These are phyloP conservation scores for Temnothorax nylanderi DNA, from an alignment of 1,140 invertebrate genomes.

Conservation along the genomic window DNA sequence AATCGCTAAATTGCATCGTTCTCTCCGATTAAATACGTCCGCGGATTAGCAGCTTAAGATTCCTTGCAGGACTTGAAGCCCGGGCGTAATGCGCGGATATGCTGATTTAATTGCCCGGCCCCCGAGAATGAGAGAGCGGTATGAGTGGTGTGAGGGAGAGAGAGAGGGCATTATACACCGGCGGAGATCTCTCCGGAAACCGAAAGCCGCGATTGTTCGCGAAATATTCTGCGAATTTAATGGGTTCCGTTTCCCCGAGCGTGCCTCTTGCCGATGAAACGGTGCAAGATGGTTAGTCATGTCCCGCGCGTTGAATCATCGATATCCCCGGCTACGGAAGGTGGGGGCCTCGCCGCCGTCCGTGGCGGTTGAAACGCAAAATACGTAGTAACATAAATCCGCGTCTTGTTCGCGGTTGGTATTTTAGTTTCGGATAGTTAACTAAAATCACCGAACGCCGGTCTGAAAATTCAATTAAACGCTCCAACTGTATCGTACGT, in stretches of 20 bases:
- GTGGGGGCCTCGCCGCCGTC: too few relatives aligned
- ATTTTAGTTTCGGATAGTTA: slow-evolving; percentile 45
- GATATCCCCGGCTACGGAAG: background rate
- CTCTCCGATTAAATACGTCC: slow-evolving; percentile 33
- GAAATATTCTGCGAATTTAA: slow-evolving; percentile 56
- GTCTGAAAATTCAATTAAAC: slow-evolving; percentile 53
- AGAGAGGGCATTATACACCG: too few relatives aligned
- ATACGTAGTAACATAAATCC: slow-evolving; percentile 17
- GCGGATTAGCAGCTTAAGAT: slow-evolving; percentile 46
- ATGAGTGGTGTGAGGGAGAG: background rate
- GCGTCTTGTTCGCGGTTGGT: slow-evolving; percentile 38
- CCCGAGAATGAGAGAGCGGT: background rate
- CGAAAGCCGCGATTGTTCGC: slow-evolving; percentile 34
- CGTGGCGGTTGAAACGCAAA: background rate
- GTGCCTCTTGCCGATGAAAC: background rate
- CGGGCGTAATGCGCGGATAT: slow-evolving; percentile 28
- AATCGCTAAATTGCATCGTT: slow-evolving; percentile 22
- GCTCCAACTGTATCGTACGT: background rate
- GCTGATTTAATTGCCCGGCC: slow-evolving; percentile 49
- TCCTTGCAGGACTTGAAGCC: slow-evolving; percentile 4
- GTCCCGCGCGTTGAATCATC: slow-evolving; percentile 52
- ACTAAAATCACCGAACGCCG: slow-evolving; percentile 46
- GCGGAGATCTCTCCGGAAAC: background rate
- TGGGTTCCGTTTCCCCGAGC: slow-evolving; percentile 6
- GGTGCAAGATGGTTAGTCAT: slow-evolving; percentile 35